phyloP scores from a whole-genome alignment of 2,113 vertebrate genomes.

The Potamarius usumacintae region DNA sequence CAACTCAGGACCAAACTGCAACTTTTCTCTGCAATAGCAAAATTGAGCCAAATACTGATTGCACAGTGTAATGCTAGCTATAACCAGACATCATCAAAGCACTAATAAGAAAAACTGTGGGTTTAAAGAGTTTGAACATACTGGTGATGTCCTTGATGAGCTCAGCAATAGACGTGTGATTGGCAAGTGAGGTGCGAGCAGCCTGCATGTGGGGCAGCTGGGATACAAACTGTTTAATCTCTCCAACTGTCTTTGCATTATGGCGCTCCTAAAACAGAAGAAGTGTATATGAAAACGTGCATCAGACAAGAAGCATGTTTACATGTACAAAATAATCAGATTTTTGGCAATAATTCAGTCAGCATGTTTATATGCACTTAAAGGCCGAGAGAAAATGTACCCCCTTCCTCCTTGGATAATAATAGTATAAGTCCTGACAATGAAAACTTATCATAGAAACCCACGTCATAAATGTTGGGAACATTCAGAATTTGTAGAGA shows the following conservation, averaged over 20 bases:
- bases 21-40: not conserved
- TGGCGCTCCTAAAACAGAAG: conserved; percentile 83
- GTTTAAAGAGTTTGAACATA: conserved; percentile 65
- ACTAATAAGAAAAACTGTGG: not conserved
- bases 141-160: conserved; percentile 97
- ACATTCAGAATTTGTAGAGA: too few relatives aligned
- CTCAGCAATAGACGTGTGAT: conserved; percentile 96
- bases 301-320: not conserved
- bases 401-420: too few relatives aligned
- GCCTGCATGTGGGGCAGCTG: conserved; percentile 99
- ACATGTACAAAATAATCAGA: not conserved
- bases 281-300: not conserved
- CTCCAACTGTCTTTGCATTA: conserved; percentile 93
- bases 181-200: conserved; percentile 88
- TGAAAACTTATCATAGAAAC: too few relatives aligned
- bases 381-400: too few relatives aligned
- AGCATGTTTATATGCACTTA: not conserved
- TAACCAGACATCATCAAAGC: not conserved
- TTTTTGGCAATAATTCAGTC: not conserved
- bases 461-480: too few relatives aligned
- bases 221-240: conserved; percentile 98
- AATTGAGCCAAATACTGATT: not conserved
- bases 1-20: not conserved
- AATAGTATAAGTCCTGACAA: too few relatives aligned
- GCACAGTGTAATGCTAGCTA: not conserved